Base-by-base conservation (phyloP, 2,888 invertebrate genomes). In the Dyspetes luteomarginatus region DNA sequence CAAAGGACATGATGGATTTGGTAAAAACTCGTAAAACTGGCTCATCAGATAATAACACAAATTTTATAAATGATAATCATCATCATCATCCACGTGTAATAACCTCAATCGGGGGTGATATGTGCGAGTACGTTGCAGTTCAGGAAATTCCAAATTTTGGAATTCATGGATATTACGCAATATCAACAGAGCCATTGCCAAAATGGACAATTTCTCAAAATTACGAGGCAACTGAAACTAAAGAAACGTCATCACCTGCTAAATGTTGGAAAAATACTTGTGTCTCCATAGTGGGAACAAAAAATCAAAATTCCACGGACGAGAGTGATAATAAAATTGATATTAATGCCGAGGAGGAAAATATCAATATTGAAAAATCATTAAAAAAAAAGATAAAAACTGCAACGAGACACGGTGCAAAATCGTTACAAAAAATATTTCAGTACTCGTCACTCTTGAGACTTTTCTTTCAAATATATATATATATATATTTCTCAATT, bases 81-180 rank as follows among this genome's bases (percentile, higher is more conserved):
- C n/a, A n/a, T n/a, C 48, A 58, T 4, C 68, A 81, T 69, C 78
- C 81, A 3, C 64, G 79, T 4, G 58, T 82, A 1, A 24, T 76
- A 22, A 78, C 77, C 15, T 82, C 84, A 2, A 73, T 85, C 9
- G 74, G 83, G 19, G 84, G 92, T 1, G 92, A 93, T 86, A 86
- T 92, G 12, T 86, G 90, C 52, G 92, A 93, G 83, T 93, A 93
- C 86, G 92, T 92, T 0, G 92, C 93, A 0, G 90, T 92, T 19
- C 93, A 93, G 83, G 91, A 93, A 82, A 93, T 93, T 74, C 93
- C 93, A 36, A 89, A 92, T 75, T 93, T 93, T 86, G 93, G 93
- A 0, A 90, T 93, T 12, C 93, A 93, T 73, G 93, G 92, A n/a
- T 93, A 92, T 83, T 93, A 93, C 83, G 93, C 93, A 0, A 86